Evolutionary conservation across 2,113 vertebrate species (phyloP).

Genomic region (Stigmatopora nigra): DNA sequence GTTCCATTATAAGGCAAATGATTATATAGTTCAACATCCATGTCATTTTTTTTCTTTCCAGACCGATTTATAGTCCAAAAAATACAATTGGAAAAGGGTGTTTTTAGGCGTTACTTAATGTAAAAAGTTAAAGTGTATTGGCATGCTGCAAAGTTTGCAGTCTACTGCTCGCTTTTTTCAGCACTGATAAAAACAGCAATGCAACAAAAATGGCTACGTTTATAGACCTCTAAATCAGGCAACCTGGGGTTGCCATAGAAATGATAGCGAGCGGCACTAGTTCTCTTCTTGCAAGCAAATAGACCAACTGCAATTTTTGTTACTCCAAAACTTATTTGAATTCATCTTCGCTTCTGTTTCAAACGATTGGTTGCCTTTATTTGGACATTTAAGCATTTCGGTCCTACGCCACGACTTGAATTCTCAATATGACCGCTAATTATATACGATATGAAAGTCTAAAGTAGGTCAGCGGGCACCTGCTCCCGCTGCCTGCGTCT

Average conservation of each 20-base stretch:
- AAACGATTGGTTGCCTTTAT: neutral
- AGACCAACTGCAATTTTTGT: neutral
- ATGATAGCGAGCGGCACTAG: neutral
- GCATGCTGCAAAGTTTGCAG: too few species aligned
- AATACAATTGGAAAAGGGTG: too few species aligned
- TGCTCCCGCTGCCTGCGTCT: slow-evolving; percentile 25
- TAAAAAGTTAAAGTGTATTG: too few species aligned
- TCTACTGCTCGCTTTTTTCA: too few species aligned
- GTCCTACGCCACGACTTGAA: neutral
- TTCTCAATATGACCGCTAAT: neutral
- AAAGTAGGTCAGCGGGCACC: slow-evolving; percentile 25
- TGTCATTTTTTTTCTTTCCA: too few species aligned
- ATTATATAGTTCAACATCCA: too few species aligned
- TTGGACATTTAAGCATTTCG: neutral
- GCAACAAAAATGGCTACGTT: neutral
- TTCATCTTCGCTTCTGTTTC: neutral
- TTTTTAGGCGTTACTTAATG: too few species aligned
- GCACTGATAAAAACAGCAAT: too few species aligned
- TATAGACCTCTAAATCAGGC: neutral
- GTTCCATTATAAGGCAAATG: too few species aligned
- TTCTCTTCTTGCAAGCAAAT: neutral
- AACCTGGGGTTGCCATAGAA: neutral
- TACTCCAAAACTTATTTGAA: neutral
- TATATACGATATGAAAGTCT: slow-evolving; percentile 19
- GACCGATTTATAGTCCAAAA: too few species aligned